phyloP scores from a whole-genome alignment of 2,113 vertebrate genomes.

The Brachypteracias leptosomus region DNA sequence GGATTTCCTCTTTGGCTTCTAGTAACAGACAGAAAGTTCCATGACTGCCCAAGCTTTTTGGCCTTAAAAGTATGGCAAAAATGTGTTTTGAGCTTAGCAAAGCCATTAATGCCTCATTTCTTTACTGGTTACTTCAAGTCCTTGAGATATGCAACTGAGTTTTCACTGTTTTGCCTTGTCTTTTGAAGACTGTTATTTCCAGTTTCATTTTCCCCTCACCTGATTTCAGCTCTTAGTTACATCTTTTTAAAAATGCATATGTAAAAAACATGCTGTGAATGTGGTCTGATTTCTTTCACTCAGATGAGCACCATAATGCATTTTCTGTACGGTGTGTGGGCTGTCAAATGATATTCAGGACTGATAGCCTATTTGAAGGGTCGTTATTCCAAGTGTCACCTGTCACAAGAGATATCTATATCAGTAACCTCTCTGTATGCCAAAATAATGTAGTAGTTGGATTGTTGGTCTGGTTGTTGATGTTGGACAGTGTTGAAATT shows the following conservation, averaged over 20 bases:
- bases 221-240: background rate
- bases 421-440: background rate
- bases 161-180: background rate
- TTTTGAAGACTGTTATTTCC: background rate
- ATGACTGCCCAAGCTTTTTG: background rate
- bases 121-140: background rate
- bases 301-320: background rate
- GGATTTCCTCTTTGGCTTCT: constrained; percentile 61
- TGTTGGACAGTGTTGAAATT: background rate
- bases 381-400: background rate
- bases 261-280: background rate
- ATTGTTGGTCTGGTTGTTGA: background rate
- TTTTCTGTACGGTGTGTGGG: background rate
- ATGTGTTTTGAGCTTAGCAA: background rate
- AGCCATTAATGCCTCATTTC: background rate
- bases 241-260: background rate
- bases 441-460: background rate
- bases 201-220: background rate
- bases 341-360: background rate
- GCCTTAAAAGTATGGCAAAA: background rate
- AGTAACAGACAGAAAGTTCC: background rate
- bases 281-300: background rate
- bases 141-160: background rate
- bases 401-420: background rate
- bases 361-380: background rate